Percentiles rank a stretch among this genome's conserved stretches.
Evolutionary conservation across 2,888 invertebrate species (phyloP).

Genomic region (Orthosia gracilis): DNA sequence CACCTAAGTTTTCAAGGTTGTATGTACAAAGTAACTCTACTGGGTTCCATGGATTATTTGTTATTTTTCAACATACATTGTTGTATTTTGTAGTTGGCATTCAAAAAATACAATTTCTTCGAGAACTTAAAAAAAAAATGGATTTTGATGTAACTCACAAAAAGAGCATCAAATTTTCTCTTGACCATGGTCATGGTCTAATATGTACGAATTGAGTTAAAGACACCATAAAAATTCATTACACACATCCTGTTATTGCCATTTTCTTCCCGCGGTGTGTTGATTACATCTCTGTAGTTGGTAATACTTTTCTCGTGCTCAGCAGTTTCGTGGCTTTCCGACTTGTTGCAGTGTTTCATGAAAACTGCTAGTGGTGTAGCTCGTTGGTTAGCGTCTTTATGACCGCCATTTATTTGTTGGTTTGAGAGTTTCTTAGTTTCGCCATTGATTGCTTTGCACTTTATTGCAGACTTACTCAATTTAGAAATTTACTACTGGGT

Average conservation of each 20-base stretch:
- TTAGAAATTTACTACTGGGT: too few relatives aligned
- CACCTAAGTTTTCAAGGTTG: too few relatives aligned
- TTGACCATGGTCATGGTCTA: too few relatives aligned
- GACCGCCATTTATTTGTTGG: slow-evolving; percentile 25
- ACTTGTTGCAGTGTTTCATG: slow-evolving; percentile 39
- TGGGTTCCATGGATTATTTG: too few relatives aligned
- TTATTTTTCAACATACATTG: too few relatives aligned
- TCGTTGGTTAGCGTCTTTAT: slow-evolving; percentile 28
- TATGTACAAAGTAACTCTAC: too few relatives aligned
- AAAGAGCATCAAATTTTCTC: too few relatives aligned
- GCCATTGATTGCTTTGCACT: slow-evolving; percentile 6
- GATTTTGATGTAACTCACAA: too few relatives aligned
- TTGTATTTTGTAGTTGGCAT: too few relatives aligned
- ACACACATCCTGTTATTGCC: neutral
- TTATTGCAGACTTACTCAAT: neutral
- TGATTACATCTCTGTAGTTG: slow-evolving; percentile 4
- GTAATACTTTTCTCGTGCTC: neutral
- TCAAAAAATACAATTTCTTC: too few relatives aligned
- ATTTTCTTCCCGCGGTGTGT: neutral
- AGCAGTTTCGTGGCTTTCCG: slow-evolving; percentile 12
- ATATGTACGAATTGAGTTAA: neutral
- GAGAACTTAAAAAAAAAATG: too few relatives aligned
- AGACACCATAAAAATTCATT: slow-evolving; percentile 1
- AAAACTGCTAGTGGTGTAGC: slow-evolving; percentile 20
- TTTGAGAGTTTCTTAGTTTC: slow-evolving; percentile 7